Conservation (phyloP, 2,113 vertebrate species). For the Mesembrinibis cayennensis region DNA sequence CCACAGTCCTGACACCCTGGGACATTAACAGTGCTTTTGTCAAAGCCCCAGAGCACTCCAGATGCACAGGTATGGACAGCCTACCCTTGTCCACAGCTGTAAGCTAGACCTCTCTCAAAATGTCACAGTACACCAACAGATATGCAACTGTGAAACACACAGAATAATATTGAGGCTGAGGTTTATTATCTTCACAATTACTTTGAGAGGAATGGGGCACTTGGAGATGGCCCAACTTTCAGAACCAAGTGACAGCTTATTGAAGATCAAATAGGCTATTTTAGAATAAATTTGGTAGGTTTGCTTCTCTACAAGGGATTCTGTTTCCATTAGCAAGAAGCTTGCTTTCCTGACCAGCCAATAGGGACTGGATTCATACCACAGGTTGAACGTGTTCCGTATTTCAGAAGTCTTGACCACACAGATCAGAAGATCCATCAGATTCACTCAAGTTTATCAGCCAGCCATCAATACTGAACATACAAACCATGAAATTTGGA, state of each 20-base stretch:
- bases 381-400: accelerated
- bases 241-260: not conserved
- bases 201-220: not conserved
- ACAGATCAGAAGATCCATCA: not conserved
- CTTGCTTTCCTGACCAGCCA: not conserved
- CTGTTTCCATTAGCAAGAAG: not conserved
- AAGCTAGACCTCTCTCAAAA: not conserved
- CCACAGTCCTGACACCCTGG: not conserved
- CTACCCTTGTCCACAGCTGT: not conserved
- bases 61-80: not conserved
- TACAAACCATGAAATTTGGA: accelerated
- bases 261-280: not conserved
- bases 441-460: not conserved
- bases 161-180: not conserved
- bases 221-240: not conserved
- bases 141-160: accelerated
- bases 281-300: not conserved
- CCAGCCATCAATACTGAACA: not conserved
- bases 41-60: not conserved
- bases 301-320: not conserved
- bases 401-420: not conserved
- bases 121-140: not conserved
- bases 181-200: not conserved
- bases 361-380: not conserved
- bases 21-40: not conserved